These are phyloP conservation scores for Oreochromis tanganicae DNA, from an alignment of 2,113 vertebrate species.

Conservation along the genomic window DNA sequence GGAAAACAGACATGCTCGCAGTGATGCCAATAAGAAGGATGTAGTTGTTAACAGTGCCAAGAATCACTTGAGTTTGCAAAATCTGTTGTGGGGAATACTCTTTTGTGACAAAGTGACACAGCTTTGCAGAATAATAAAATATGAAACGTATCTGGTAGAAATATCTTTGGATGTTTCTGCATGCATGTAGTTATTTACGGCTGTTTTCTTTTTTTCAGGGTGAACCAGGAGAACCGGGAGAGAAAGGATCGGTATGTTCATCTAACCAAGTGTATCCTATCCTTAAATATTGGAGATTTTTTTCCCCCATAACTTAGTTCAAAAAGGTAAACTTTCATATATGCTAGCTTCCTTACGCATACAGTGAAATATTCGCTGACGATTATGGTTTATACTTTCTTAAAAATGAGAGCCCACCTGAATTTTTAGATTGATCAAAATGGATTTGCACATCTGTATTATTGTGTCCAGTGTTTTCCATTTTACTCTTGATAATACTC, in stretches of 20 bases:
- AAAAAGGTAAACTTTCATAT: background rate
- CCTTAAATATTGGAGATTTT: background rate
- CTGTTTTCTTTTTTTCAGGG: conserved; percentile 47
- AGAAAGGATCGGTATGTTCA: conserved; percentile 72
- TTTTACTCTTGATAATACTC: background rate
- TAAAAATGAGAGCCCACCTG: background rate
- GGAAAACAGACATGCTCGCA: background rate
- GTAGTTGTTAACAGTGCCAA: background rate
- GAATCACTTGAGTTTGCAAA: background rate
- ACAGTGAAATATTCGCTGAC: background rate
- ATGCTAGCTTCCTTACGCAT: background rate
- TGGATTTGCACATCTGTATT: background rate
- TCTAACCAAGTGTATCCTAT: background rate
- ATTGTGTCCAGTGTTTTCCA: background rate
- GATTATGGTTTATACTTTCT: background rate
- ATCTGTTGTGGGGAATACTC: background rate
- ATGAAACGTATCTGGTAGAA: fast-evolving
- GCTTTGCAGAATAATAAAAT: background rate
- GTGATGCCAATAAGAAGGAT: background rate
- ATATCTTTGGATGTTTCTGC: background rate
- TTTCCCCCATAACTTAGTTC: fast-evolving
- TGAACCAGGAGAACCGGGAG: conserved; percentile 69
- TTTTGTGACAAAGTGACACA: background rate
- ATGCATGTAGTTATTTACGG: background rate
- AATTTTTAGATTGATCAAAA: background rate